Evolutionary conservation across 1,140 invertebrate genomes (phyloP), one percentile per base, ranked within the genome.

Genomic region (Drosophila mauritiana): DNA sequence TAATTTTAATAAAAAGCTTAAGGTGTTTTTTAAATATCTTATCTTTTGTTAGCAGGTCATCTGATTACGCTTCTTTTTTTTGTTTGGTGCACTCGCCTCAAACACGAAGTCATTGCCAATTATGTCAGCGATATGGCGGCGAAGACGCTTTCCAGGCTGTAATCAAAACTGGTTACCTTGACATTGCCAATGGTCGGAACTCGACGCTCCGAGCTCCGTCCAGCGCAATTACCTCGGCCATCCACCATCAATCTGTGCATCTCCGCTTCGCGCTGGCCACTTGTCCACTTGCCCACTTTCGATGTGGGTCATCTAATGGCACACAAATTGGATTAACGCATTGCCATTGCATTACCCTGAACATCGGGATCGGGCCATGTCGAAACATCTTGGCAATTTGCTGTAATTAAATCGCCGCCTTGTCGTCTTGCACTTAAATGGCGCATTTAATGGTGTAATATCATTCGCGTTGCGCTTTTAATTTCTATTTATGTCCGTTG

Each of bases 131-230:
- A 65, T 22, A 69, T 36, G 55, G 31, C 40, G 36, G 42, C 42
- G 54, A 70, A 79, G 45, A 58, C 55, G 31, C 40, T 27, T 48
- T 40, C 43, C 64, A 54, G 53, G 64, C 52, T 76, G 79, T 73
- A 86, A 83, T 82, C 65, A 83, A 88, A 88, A 88, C 84, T 88
- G 84, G 84, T 88, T 88, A 79, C 83, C 83, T 88, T 88, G 83
- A 89, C 83, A 84, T 88, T 88, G 84, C 63, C 62, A 69, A 61
- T 58, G 36, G 20, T 22, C 31, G 11, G 54, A 43, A 31, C 22
- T 42, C 36, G 3, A 12, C 22, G 52, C 17, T 15, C 17, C 8
- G n/a, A 15, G 48, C 11, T 64, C 58, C 43, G 72, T 55, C 49
- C 63, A 54, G n/a, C 37, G 56, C 74, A 77, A 69, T 77, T 77